Conservation (phyloP, 2,797 vertebrate genomes). For the Pseudomugil gertrudae region DNA sequence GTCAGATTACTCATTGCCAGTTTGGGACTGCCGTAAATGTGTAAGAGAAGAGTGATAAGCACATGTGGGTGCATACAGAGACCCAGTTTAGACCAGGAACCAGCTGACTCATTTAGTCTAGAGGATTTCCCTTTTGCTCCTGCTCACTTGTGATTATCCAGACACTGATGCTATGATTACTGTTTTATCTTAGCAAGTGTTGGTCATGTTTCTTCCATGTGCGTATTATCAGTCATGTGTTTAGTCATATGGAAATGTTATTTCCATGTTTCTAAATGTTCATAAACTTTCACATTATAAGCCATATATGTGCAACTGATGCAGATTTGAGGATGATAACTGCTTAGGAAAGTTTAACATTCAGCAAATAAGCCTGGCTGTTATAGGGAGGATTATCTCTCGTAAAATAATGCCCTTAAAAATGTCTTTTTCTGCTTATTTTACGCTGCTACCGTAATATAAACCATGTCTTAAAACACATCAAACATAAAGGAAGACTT, state of each 20-base stretch:
- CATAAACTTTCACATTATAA: neutral
- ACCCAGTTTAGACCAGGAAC: neutral
- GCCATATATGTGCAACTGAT: too few relatives aligned
- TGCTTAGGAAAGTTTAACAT: too few relatives aligned
- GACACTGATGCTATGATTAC: neutral
- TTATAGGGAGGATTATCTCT: too few relatives aligned
- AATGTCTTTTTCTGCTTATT: neutral
- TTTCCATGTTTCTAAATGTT: neutral
- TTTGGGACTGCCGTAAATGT: constrained; percentile 7
- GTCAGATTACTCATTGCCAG: constrained; percentile 43
- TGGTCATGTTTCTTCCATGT: neutral
- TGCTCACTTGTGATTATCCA: neutral
- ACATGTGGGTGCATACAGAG: neutral
- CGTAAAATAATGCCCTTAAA: too few relatives aligned
- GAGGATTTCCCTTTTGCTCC: neutral
- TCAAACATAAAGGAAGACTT: neutral
- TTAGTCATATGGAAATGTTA: neutral
- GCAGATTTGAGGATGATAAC: too few relatives aligned
- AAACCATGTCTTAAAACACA: neutral
- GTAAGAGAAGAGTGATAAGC: neutral
- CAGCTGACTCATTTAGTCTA: neutral
- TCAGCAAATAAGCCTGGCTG: too few relatives aligned
- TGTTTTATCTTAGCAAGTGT: neutral
- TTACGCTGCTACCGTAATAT: too few relatives aligned
- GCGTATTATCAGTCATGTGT: neutral